phyloP scores from a whole-genome alignment of 2,888 invertebrate species.

The Leptogaster cylindrica region DNA sequence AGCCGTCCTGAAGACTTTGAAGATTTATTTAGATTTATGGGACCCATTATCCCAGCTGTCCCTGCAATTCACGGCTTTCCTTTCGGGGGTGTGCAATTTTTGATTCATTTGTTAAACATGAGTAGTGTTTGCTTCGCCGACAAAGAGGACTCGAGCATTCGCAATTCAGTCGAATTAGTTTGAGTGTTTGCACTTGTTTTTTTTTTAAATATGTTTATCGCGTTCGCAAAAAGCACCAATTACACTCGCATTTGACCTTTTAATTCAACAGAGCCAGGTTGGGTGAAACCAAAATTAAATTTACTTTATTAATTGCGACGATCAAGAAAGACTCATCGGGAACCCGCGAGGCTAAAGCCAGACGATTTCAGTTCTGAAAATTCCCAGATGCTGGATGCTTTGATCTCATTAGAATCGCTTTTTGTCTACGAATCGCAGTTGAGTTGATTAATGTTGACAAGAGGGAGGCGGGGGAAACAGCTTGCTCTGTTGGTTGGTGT shows the following conservation, averaged over 20 bases:
- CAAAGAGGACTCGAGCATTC: no score
- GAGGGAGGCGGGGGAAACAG: no score
- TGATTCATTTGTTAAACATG: constrained; percentile 15
- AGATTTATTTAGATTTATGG: constrained; percentile 31
- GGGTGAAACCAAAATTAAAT: neutral
- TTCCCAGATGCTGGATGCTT: no score
- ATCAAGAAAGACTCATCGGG: neutral
- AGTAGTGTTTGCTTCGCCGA: neutral
- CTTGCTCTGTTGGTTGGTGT: no score
- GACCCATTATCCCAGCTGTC: neutral
- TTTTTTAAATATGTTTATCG: neutral
- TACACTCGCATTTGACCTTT: neutral
- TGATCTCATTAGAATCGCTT: no score
- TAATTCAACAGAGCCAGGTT: neutral
- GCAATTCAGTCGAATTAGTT: no score
- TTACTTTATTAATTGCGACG: neutral
- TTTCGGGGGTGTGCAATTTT: neutral
- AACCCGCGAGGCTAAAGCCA: neutral
- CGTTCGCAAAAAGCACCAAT: neutral
- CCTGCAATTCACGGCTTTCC: neutral
- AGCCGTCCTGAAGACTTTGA: constrained; percentile 10
- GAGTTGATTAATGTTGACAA: no score
- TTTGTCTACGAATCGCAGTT: no score
- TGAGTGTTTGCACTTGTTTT: neutral
- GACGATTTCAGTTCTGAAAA: no score